Conservation (phyloP, 2,888 invertebrate genomes). For the Ctena decussata region DNA sequence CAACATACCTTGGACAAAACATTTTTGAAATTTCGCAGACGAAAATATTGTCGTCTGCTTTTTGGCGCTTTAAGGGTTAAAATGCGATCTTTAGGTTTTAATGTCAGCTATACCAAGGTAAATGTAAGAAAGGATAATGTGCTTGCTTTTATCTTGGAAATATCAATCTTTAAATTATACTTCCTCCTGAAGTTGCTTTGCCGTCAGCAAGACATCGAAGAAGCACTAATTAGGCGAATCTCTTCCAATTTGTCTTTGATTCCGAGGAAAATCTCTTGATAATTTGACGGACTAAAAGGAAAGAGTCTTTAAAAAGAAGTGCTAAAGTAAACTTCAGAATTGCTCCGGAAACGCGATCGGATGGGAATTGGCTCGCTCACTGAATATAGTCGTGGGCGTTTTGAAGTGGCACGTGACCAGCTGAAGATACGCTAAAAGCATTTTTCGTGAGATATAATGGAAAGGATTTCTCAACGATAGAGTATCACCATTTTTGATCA, state of each 20-base stretch:
- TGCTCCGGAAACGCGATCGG: constrained; percentile 31
- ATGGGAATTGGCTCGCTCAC: background rate
- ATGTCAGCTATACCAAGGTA: background rate
- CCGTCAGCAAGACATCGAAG: background rate
- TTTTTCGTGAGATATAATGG: no score
- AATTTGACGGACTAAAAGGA: constrained; percentile 34
- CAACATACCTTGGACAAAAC: no score
- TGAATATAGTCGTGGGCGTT: background rate
- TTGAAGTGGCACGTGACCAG: background rate
- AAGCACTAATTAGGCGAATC: constrained; percentile 28
- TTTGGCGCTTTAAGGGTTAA: no score
- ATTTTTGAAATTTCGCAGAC: no score
- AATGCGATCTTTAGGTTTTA: background rate
- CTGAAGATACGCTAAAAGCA: background rate
- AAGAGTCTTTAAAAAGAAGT: constrained; percentile 25
- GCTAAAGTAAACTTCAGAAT: constrained; percentile 37
- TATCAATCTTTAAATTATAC: constrained; percentile 4
- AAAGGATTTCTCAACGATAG: no score
- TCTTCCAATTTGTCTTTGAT: constrained; percentile 26
- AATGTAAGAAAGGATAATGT: constrained; percentile 4
- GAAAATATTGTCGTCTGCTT: no score
- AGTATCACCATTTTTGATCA: no score
- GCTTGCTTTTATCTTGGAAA: background rate
- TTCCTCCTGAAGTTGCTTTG: background rate
- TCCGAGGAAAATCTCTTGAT: constrained; percentile 2